These are phyloP conservation scores for Drosophila antonietae DNA, from an alignment of 2,888 invertebrate genomes.

Conservation along the genomic window DNA sequence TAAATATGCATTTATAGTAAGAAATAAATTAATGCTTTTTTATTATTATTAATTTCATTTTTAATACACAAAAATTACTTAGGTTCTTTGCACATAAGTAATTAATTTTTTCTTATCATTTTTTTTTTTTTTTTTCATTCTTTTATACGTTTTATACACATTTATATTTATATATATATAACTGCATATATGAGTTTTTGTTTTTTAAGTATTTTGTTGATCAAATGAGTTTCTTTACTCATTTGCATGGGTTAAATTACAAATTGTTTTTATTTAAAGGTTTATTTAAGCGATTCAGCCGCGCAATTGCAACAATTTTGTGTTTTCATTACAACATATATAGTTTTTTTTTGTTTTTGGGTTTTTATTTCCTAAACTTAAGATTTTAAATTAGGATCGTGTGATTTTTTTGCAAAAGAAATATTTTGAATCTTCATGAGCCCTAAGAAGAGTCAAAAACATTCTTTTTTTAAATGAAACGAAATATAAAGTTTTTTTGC, in stretches of 20 bases:
- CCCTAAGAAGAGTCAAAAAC: conserved; percentile 81
- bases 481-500: conserved; percentile 2
- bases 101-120: neutral
- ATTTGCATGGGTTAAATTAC: conserved; percentile 50
- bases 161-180: conserved; percentile 61
- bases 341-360: conserved; percentile 26
- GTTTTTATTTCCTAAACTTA: conserved; percentile 27
- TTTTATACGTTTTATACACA: conserved; percentile 58
- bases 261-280: conserved; percentile 58
- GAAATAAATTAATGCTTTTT: conserved; percentile 78
- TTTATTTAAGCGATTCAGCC: conserved; percentile 34
- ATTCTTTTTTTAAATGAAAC: conserved; percentile 68
- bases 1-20: conserved; percentile 81
- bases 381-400: conserved; percentile 24
- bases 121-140: conserved; percentile 32
- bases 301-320: conserved; percentile 42
- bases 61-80: conserved; percentile 63
- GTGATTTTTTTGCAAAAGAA: conserved; percentile 67
- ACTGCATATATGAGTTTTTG: conserved; percentile 69
- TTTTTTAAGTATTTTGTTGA: conserved; percentile 60
- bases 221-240: conserved; percentile 45
- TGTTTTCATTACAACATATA: conserved; percentile 24
- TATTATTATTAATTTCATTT: conserved; percentile 58
- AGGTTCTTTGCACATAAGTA: conserved; percentile 59
- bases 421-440: conserved; percentile 83